Base-by-base conservation (phyloP, 2,113 vertebrate species). In the zebrafish (Danio rerio) region DNA sequence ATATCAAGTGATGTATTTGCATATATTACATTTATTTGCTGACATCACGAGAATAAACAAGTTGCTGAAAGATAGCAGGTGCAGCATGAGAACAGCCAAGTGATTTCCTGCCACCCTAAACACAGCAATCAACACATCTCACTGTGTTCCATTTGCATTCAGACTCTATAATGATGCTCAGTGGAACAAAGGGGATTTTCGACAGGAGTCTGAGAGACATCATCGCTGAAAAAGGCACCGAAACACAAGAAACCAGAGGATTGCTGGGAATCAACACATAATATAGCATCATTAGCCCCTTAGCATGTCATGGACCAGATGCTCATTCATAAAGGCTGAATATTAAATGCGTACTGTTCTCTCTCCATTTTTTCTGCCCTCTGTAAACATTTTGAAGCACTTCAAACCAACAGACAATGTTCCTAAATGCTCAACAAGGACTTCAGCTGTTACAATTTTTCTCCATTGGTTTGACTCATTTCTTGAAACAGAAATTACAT, bases 211-310 rank as follows among this genome's bases (percentile, higher is more conserved):
- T 71, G 12, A n/a, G 69, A 11, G 58, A 81, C 56, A 71, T 80
- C 45, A 72, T 81, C 58, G 62, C 74, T 50, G 20, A 77, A 42
- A 42, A 77, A 77, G 50, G 59, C 56, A 49, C 56, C 21, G 18
- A 70, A 75, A 75, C 42, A 63, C 53, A 53, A 20, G 18, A 52
- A 75, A 47, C 69, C 74, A 16, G 71, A 47, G 73, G 74, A 59
- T 59, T 21, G 50, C 43, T 49, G 74, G 43, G 52, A 47, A 63
- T 68, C 73, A 74, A 53, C 78, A 68, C 62, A 72, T 72, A 81
- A 81, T 76, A 79, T 21, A 59, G 74, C 80, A 75, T 80, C 75
- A 78, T 79, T 84, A 84, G 80, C 73, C 81, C 55, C 31, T 56
- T 61, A 63, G 68, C 82, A 40, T 62, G 80, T 77, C 70, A 68